Base-by-base conservation (phyloP, 1,140 invertebrate genomes). In the Sycobia sp. region DNA sequence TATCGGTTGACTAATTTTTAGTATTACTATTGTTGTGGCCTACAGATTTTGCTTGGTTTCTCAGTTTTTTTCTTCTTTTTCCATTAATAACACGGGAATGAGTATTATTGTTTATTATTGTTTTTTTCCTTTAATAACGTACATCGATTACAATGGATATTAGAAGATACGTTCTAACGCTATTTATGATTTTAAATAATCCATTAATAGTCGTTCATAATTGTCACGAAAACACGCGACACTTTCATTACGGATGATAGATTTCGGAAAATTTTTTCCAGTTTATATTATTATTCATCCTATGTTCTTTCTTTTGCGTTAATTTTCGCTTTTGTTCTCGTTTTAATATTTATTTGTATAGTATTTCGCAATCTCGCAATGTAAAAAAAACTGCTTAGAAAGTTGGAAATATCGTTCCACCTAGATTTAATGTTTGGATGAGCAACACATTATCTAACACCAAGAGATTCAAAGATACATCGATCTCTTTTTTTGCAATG, bases 81-180 rank as follows among this genome's bases (percentile, higher is more conserved):
- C 20, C 9, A 11, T 41, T 67, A 32, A 32, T 32, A 69, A 71
- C 51, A n/a, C n/a, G n/a, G n/a, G n/a, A n/a, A n/a, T n/a, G n/a
- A n/a, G n/a, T n/a, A n/a, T n/a, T n/a, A n/a, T n/a, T 55, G 34
- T 63, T 54, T 55, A 50, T 64, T 51, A 55, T 38, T 66, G 43
- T 57, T 51, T 60, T 39, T 27, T 61, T 44, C 20, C 9, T 9
- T 41, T 67, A 32, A 32, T 32, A 69, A 71, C 51, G 58, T 73
- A 68, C 72, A 75, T 62, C 72, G 59, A 71, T 75, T 68, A 69
- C 68, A 71, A 71, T 75, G 69, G 67, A 72, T 68, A 63, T 65
- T 14, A 44, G 22, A 43, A 53, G 39, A 61, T 27, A 46, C 18
- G 20, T 54, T 64, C 66, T 61, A n/a, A n/a, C n/a, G n/a, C n/a